phyloP scores from a whole-genome alignment of 2,888 invertebrate genomes.

The Boloria euphrosyne region DNA sequence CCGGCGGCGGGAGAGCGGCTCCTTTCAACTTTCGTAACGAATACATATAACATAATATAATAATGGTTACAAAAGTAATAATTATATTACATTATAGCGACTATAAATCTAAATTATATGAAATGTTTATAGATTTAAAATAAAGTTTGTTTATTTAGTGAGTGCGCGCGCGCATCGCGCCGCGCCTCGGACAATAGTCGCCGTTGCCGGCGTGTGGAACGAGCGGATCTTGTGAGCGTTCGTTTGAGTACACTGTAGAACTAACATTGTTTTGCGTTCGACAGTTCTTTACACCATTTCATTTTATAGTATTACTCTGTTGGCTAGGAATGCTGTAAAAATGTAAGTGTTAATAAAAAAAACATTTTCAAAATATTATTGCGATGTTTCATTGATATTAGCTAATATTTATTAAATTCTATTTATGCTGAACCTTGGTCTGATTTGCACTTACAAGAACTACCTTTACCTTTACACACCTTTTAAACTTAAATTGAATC shows the following conservation, averaged over 20 bases:
- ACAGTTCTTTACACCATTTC: slow-evolving; percentile 80
- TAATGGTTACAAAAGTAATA: slow-evolving; percentile 82
- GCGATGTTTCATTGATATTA: slow-evolving; percentile 59
- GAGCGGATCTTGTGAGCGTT: slow-evolving; percentile 74
- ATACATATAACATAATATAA: slow-evolving; percentile 80
- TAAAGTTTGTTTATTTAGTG: slow-evolving; percentile 79
- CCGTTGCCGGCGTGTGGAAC: slow-evolving; percentile 63
- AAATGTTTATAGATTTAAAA: slow-evolving; percentile 82
- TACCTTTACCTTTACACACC: slow-evolving; percentile 26
- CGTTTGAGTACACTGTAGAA: slow-evolving; percentile 78
- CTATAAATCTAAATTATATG: slow-evolving; percentile 82
- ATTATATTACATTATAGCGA: slow-evolving; percentile 80
- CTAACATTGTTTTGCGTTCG: slow-evolving; percentile 80
- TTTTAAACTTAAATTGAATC: not conserved
- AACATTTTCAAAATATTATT: slow-evolving; percentile 82
- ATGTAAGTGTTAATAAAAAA: slow-evolving; percentile 83
- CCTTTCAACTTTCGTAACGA: slow-evolving; percentile 78
- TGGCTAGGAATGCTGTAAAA: slow-evolving; percentile 83
- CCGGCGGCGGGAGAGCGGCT: slow-evolving; percentile 52
- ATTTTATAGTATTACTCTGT: slow-evolving; percentile 82
- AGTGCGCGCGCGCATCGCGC: slow-evolving; percentile 75
- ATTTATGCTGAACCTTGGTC: slow-evolving; percentile 44
- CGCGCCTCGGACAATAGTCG: slow-evolving; percentile 75
- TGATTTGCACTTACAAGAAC: slow-evolving; percentile 37
- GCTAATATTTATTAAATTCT: slow-evolving; percentile 42